Evolutionary conservation across 2,888 invertebrate species (phyloP).

Genomic region (Drosophila putrida): DNA sequence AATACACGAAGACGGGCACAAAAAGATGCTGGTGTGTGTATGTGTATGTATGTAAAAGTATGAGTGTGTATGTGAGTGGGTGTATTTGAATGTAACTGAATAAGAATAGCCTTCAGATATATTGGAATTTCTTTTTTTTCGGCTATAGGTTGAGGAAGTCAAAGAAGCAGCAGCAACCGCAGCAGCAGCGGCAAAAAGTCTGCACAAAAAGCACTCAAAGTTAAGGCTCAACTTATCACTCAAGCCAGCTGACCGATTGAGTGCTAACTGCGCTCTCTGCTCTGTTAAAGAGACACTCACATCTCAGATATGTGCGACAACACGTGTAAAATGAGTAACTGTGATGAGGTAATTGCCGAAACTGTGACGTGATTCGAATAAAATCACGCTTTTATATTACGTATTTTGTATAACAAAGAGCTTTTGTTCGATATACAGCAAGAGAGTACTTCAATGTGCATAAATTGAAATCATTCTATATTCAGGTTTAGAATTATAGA

Average conservation of each 20-base stretch:
- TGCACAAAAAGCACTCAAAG: constrained; percentile 61
- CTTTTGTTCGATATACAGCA: no score
- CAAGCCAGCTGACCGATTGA: constrained; percentile 11
- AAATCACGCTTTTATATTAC: not conserved
- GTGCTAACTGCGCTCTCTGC: not conserved
- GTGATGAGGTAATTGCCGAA: not conserved
- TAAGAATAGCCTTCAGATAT: constrained; percentile 32
- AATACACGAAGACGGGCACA: constrained; percentile 43
- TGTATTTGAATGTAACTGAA: constrained; percentile 31
- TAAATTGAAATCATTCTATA: no score
- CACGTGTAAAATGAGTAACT: constrained; percentile 11
- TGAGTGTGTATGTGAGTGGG: constrained; percentile 25
- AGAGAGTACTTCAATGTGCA: no score
- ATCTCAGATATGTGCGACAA: not conserved
- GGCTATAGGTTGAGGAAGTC: constrained; percentile 30
- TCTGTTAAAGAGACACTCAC: not conserved
- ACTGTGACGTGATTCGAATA: constrained; percentile 3
- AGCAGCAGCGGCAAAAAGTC: constrained; percentile 48
- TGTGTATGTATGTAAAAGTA: constrained; percentile 5
- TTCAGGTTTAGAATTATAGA: no score
- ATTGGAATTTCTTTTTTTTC: constrained; percentile 29
- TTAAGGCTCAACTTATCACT: not conserved
- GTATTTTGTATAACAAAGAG: no score
- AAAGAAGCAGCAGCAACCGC: constrained; percentile 15
- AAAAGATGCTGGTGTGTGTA: constrained; percentile 33